phyloP scores from a whole-genome alignment of 2,888 invertebrate species.

The Euplagia quadripunctaria region DNA sequence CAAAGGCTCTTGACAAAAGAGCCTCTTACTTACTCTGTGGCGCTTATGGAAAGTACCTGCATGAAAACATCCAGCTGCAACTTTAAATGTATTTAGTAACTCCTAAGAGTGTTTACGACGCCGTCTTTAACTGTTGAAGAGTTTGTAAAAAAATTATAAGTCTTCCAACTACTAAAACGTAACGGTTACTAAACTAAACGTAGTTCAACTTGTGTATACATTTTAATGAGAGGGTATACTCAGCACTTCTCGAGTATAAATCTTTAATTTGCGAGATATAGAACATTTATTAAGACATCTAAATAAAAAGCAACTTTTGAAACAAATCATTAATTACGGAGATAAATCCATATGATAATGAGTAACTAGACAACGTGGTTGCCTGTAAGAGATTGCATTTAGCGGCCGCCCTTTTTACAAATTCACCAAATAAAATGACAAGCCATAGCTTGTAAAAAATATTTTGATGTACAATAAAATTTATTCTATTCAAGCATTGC shows the following conservation, averaged over 20 bases:
- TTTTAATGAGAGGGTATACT: neutral
- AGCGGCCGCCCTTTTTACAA: too few relatives aligned
- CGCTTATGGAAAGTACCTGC: slow-evolving; percentile 70
- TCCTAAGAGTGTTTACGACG: slow-evolving; percentile 17
- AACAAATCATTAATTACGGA: neutral
- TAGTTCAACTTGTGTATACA: neutral
- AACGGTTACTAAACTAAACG: too few relatives aligned
- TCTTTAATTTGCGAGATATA: neutral
- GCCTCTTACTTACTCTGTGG: slow-evolving; percentile 81
- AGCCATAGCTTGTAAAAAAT: too few relatives aligned
- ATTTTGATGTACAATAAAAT: too few relatives aligned
- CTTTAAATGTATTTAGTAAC: slow-evolving; percentile 37
- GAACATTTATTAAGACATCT: neutral
- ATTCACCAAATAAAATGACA: too few relatives aligned
- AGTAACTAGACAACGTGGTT: neutral
- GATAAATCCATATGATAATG: neutral
- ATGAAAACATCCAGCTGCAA: slow-evolving; percentile 60
- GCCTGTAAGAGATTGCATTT: too few relatives aligned
- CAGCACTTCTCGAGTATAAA: neutral
- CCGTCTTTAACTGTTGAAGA: too few relatives aligned
- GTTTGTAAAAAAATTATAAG: neutral
- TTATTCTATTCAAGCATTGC: too few relatives aligned
- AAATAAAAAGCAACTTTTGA: neutral
- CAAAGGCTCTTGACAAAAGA: slow-evolving; percentile 77
- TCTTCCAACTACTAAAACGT: too few relatives aligned